phyloP scores from a whole-genome alignment of 2,113 vertebrate genomes.

The Ammodytes marinus region DNA sequence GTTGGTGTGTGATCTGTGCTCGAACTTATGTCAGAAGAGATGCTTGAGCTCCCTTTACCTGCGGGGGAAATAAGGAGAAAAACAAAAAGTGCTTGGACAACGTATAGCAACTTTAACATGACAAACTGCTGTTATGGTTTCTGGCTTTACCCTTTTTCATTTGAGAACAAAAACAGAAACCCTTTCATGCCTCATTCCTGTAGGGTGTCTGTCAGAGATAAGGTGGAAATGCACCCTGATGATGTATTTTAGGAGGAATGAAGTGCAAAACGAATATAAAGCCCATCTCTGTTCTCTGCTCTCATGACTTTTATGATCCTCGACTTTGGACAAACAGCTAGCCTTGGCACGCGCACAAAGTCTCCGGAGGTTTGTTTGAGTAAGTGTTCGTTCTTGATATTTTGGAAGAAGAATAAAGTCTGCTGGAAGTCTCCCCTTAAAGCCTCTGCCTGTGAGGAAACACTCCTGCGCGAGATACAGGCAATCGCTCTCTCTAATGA shows the following conservation, averaged over 20 bases:
- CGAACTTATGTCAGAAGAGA: conserved; percentile 99
- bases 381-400: conserved; percentile 40
- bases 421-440: conserved; percentile 4
- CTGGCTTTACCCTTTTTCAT: background rate
- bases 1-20: conserved; percentile 98
- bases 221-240: conserved; percentile 11
- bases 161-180: background rate
- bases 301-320: conserved; percentile 61
- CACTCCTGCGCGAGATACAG: conserved; percentile 9
- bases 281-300: conserved; percentile 44
- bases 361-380: conserved; percentile 47
- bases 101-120: conserved; percentile 3
- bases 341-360: conserved; percentile 57
- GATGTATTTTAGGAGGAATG: conserved; percentile 37
- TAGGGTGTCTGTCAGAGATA: conserved; percentile 31
- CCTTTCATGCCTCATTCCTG: background rate
- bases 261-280: conserved; percentile 52
- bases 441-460: conserved; percentile 35
- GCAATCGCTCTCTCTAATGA: conserved; percentile 32
- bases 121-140: conserved; percentile 15
- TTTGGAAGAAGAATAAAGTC: conserved; percentile 48
- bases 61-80: conserved; percentile 43
- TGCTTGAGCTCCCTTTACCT: conserved; percentile 99
- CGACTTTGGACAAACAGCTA: conserved; percentile 41
- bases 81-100: conserved; percentile 25